Conservation (phyloP, 2,888 invertebrate species). For the Agapostemon virescens region DNA sequence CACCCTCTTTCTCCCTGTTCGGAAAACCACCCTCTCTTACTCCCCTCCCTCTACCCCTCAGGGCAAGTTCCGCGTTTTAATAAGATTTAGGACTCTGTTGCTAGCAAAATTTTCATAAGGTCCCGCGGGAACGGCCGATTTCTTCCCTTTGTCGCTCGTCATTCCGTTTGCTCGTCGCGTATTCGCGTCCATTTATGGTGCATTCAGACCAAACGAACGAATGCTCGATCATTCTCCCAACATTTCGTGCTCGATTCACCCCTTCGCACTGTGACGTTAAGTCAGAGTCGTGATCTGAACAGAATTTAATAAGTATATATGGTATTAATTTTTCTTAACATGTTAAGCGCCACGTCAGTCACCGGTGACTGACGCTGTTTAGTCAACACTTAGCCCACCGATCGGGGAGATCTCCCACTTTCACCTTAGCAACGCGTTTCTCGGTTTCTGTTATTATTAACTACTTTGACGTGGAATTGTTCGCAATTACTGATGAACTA, state of each 20-base stretch:
- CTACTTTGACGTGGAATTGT: too few relatives aligned
- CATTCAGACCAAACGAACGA: not conserved
- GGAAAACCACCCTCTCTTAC: conserved; percentile 31
- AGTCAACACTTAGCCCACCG: too few relatives aligned
- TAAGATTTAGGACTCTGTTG: conserved; percentile 77
- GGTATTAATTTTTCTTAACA: too few relatives aligned
- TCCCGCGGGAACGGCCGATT: conserved; percentile 53
- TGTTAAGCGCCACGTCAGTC: too few relatives aligned
- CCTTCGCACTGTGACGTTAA: too few relatives aligned
- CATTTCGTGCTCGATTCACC: not conserved
- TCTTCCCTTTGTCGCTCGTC: conserved; percentile 35
- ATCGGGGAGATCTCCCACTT: too few relatives aligned
- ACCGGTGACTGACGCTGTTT: too few relatives aligned
- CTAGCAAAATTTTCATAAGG: conserved; percentile 76
- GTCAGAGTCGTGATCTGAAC: too few relatives aligned
- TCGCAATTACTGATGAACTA: too few relatives aligned
- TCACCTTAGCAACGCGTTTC: too few relatives aligned
- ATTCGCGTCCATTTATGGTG: not conserved
- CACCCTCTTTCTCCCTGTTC: conserved; percentile 1
- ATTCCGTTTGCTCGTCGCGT: not conserved
- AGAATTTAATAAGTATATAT: too few relatives aligned
- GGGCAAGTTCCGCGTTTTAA: conserved; percentile 74
- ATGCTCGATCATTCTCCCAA: not conserved
- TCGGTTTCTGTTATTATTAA: too few relatives aligned
- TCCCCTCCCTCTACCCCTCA: conserved; percentile 50